Base-by-base conservation (phyloP, 2,797 vertebrate species). In the Chromobotia macracanthus region DNA sequence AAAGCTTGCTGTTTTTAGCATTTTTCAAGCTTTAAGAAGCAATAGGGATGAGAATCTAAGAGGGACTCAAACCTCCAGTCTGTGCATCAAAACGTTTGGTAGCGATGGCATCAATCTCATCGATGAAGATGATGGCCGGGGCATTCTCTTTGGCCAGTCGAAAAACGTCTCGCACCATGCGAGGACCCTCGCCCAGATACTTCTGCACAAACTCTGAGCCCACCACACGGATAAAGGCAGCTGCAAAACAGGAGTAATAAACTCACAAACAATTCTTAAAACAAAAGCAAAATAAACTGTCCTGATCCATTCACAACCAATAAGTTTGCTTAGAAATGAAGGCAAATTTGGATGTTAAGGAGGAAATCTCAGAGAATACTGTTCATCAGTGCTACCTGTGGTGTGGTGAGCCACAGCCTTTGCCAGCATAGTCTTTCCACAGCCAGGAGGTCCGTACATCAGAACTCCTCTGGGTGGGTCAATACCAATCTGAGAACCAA, bases 171-270 rank as follows among this genome's bases (percentile, higher is more conserved):
- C 97, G 92, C 50, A 98, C 97, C 97, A 98, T 98, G 10, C 96
- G 94, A 1, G 97, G 96, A 0, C 97, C 97, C 84, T 98, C 96
- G 0, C 96, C 97, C 86, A 98, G 87, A 89, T 98, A 98, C 89
- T 98, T 98, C 94, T 98, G 97, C 10, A 98, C 97, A 48, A 98
- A 98, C 90, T 98, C 97, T 0, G 96, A 98, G 86, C 97, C 96
- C 80, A 98, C 97, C 23, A 97, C 96, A 0, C 96, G 95, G 86
- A 98, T 98, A 84, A 98, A 98, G 0, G 97, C 97, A 25, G 97
- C 97, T 98, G 90, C 2, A 70, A 41, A 46, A 31, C 1, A 65
- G 12, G 53, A 21, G 41, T 15, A 64, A 0, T 67, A 2, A 55
- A 64, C 18, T 8, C 1, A 41, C 15, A 3, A 53, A 46, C 4